These are phyloP conservation scores for Zosterops lateralis DNA, from an alignment of 2,113 vertebrate species.

Conservation along the genomic window DNA sequence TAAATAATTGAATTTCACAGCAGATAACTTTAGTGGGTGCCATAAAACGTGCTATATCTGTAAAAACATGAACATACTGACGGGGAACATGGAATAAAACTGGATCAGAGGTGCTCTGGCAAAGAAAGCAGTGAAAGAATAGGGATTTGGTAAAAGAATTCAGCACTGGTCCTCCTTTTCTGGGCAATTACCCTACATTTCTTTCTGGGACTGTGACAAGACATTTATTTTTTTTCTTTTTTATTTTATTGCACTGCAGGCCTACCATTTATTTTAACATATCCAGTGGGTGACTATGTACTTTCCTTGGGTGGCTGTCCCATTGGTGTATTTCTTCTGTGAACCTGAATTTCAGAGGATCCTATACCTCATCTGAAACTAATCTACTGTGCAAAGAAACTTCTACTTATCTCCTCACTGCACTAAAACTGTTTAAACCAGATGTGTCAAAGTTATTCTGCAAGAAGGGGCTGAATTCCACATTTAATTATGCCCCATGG, in stretches of 20 bases:
- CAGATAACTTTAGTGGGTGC: constrained; percentile 47
- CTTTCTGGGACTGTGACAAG: neutral
- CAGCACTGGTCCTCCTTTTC: neutral
- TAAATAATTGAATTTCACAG: constrained; percentile 50
- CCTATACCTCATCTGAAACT: constrained; percentile 53
- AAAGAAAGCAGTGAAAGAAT: constrained; percentile 13
- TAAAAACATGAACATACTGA: constrained; percentile 36
- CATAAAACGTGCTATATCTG: constrained; percentile 54
- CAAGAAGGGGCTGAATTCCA: constrained; percentile 46
- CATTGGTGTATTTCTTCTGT: neutral
- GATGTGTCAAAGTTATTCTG: constrained; percentile 57
- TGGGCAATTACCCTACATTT: neutral
- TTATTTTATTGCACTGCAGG: neutral
- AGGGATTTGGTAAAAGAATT: constrained; percentile 45
- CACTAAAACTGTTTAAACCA: constrained; percentile 50
- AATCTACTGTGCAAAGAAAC: constrained; percentile 51
- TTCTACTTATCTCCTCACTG: constrained; percentile 33
- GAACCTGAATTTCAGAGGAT: constrained; percentile 2
- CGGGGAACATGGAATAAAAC: constrained; percentile 35
- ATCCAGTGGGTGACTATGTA: neutral
- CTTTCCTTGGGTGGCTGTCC: constrained; percentile 5
- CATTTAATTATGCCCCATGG: constrained; percentile 54
- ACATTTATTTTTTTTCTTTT: neutral
- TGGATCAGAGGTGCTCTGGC: constrained; percentile 45
- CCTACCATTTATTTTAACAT: neutral